Base-by-base conservation (phyloP, 2,113 vertebrate genomes). In the Edolisoma coerulescens region DNA sequence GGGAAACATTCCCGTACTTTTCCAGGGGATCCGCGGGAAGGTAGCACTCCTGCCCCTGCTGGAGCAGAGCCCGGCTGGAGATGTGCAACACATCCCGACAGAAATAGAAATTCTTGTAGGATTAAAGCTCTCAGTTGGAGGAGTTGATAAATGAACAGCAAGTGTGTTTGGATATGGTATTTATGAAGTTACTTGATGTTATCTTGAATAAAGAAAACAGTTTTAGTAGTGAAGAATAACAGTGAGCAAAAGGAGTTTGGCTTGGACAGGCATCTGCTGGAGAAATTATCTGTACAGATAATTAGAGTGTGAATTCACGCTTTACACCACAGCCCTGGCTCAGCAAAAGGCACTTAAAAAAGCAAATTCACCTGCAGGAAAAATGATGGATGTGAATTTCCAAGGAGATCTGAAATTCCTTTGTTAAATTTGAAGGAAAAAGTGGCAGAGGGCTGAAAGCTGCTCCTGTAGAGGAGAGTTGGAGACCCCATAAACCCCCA, bases 41-140 rank as follows among this genome's bases (percentile, higher is more conserved):
- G 26, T 3, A 24, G 16, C 0, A 0, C 50, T 90, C 16, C 33
- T 24, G 71, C 35, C 33, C 63, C 39, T 22, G 44, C 74, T 79
- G 81, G 77, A 81, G 68, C 59, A 39, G 9, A 35, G 54, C 52
- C 70, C 0, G 1, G 44, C 37, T 0, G 0, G 4, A 45, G 32
- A 64, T 28, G 19, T 1, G 5, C 2, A 1, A 27, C 9, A 5
- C 21, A 8, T 23, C 30, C 9, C 1, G 1, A 16, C 28, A 89
- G 60, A 68, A 89, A 52, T 9, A 37, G 61, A 49, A 92, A 73
- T 35, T 77, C 16, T 42, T n/a, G 32, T 54, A 63, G 69, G 39
- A 33, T 69, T 68, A 63, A 75, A 60, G 6, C 37, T 76, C n/a
- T 69, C 33, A 12, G 16, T 2, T 76, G 37, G 44, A 50, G 30